Evolutionary conservation across 2,888 invertebrate genomes (phyloP), one percentile per base, ranked within the genome.

Genomic region (Alloplasta piceator): DNA sequence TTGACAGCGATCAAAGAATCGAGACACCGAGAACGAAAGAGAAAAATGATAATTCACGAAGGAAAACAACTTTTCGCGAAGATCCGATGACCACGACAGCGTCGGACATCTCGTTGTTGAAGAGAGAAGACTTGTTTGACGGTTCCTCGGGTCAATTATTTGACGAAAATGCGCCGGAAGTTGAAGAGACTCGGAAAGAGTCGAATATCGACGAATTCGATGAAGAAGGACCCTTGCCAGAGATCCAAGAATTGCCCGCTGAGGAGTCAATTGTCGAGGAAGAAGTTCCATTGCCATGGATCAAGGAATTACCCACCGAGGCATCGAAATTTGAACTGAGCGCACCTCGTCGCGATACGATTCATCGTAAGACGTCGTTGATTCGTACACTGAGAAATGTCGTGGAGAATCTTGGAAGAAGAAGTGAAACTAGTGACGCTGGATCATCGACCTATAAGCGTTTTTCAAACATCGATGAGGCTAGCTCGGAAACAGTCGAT

Each of bases 321-420:
- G 26, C 36, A 3, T 26, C 38, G 1, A 61, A 14, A 6, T 41
- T 26, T 0, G 66, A 41, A 7, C 0, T 39, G 10, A 43, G 38
- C 4, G 38, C 9, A 6, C 12, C 60, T 1, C 74, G 58, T 50
- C 74, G 60, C 4, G 50, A 75, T 48, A 75, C 66, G 50, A 67
- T 75, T n/a, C 58, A 66, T 41, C 74, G 74, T 36, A 50, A 58
- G 52, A 58, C 67, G 1, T 75, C 74, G 12, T 39, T 66, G 6
- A 50, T 75, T 12, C 74, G 66, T 9, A 75, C 58, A 26, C 7
- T 66, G 9, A 66, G 50, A 60, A 67, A 50, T 4, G 50, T 50
- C 1, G 38, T 75, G 41, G 58, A 66, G n/a, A 75, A 58, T 67
- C 26, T 75, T 16, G 67, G 60, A 50, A 66, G 6, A 48, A 16